phyloP scores from a whole-genome alignment of 2,113 vertebrate genomes.

The Phaethornis superciliosus region DNA sequence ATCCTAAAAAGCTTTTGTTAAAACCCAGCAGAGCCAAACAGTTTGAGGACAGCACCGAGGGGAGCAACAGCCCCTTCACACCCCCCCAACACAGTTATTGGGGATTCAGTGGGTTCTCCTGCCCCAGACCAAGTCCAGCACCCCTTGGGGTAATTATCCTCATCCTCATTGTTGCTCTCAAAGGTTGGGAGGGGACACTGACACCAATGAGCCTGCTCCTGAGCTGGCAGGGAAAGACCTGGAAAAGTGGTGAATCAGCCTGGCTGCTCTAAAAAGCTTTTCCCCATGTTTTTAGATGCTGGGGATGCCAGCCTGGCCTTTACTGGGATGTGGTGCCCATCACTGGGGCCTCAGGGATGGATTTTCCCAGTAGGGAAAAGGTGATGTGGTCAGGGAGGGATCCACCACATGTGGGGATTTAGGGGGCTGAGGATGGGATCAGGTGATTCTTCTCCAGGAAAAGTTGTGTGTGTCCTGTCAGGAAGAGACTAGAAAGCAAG shows the following conservation, averaged over 20 bases:
- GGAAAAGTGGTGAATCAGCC: background rate
- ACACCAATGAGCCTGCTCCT: background rate
- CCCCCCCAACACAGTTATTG: background rate
- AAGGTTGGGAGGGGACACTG: background rate
- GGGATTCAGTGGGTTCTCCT: background rate
- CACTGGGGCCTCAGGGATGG: background rate
- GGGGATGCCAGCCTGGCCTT: too few species aligned
- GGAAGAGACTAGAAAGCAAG: background rate
- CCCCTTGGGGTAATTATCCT: background rate
- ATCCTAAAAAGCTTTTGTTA: background rate
- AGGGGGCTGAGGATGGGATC: background rate
- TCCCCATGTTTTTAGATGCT: accelerated
- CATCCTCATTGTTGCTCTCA: background rate
- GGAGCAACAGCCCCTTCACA: background rate
- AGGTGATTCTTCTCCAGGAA: background rate
- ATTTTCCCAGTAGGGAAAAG: accelerated
- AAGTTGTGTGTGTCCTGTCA: accelerated
- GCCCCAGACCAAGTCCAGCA: background rate
- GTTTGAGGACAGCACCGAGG: background rate
- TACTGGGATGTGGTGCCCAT: accelerated
- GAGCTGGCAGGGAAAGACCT: background rate
- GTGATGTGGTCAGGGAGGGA: accelerated
- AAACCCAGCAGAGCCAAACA: background rate
- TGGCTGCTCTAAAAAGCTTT: background rate
- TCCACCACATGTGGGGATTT: accelerated